phyloP scores from a whole-genome alignment of 2,888 invertebrate species.

The Stenchaetothrips biformis region DNA sequence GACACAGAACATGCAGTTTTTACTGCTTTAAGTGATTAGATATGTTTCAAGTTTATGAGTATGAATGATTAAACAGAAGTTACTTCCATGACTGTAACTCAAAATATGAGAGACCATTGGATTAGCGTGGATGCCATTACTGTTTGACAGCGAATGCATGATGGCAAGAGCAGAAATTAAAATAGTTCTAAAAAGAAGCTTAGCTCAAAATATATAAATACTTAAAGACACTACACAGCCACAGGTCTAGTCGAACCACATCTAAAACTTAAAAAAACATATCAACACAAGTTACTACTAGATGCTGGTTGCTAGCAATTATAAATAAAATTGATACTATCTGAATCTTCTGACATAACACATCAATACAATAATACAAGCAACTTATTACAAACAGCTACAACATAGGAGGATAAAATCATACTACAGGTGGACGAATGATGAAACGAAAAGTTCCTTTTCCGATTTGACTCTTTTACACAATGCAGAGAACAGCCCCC shows the following conservation, averaged over 20 bases:
- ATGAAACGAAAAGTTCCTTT: background rate
- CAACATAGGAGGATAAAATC: too few relatives aligned
- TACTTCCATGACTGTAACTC: too few relatives aligned
- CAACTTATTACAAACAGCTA: too few relatives aligned
- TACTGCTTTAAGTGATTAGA: background rate
- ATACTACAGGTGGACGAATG: too few relatives aligned
- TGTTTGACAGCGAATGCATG: background rate
- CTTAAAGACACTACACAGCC: slow-evolving; percentile 7
- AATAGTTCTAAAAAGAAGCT: background rate
- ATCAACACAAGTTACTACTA: too few relatives aligned
- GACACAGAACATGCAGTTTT: too few relatives aligned
- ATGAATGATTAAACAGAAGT: background rate
- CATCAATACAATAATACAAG: too few relatives aligned
- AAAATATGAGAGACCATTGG: too few relatives aligned
- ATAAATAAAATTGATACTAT: too few relatives aligned
- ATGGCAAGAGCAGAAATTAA: slow-evolving; percentile 3
- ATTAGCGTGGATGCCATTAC: too few relatives aligned
- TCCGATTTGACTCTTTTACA: background rate
- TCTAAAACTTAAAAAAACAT: background rate
- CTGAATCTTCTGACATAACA: too few relatives aligned
- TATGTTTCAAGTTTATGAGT: background rate
- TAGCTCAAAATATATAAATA: background rate
- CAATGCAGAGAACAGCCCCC: background rate
- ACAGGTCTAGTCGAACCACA: background rate
- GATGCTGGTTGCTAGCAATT: too few relatives aligned